Percentiles rank a stretch among this genome's conserved stretches.
Evolutionary conservation across 1,140 invertebrate species (phyloP).

Genomic region (Dolichoris vasculosae): DNA sequence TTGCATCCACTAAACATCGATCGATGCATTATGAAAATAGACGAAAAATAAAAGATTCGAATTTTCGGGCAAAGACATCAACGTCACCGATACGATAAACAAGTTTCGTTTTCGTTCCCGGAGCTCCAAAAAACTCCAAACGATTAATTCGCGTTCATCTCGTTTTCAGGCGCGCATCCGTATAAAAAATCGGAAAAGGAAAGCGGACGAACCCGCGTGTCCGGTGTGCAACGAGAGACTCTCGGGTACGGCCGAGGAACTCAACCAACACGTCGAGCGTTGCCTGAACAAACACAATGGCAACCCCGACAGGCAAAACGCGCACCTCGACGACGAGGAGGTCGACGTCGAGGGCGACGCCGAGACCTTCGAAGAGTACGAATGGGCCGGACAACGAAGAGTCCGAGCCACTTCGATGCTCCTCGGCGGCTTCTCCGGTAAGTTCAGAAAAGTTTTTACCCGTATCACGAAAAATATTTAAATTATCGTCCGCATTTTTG

Average conservation of each 20-base stretch:
- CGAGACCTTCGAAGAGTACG: constrained; percentile 85
- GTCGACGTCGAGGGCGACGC: constrained; percentile 82
- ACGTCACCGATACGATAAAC: too few species aligned
- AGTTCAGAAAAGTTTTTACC: constrained; percentile 28
- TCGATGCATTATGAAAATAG: too few species aligned
- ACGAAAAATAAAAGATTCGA: too few species aligned
- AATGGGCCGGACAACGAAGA: constrained; percentile 87
- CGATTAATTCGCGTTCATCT: too few species aligned
- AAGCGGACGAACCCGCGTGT: constrained; percentile 82
- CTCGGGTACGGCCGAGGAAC: constrained; percentile 79
- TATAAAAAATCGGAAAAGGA: constrained; percentile 80
- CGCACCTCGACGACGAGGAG: constrained; percentile 78
- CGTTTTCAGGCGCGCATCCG: constrained; percentile 76
- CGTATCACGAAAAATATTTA: too few species aligned
- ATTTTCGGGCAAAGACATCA: too few species aligned
- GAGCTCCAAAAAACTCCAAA: too few species aligned
- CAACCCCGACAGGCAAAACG: constrained; percentile 65
- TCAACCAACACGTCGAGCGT: constrained; percentile 85
- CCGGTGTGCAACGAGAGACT: constrained; percentile 84
- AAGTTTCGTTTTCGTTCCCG: too few species aligned
- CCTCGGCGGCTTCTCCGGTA: constrained; percentile 82
- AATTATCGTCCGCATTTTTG: too few species aligned
- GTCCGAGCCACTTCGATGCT: constrained; percentile 82
- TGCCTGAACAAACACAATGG: constrained; percentile 81
- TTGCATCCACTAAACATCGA: too few species aligned